Evolutionary conservation across 2,888 invertebrate species (phyloP).

Genomic region (Apamea sordens): DNA sequence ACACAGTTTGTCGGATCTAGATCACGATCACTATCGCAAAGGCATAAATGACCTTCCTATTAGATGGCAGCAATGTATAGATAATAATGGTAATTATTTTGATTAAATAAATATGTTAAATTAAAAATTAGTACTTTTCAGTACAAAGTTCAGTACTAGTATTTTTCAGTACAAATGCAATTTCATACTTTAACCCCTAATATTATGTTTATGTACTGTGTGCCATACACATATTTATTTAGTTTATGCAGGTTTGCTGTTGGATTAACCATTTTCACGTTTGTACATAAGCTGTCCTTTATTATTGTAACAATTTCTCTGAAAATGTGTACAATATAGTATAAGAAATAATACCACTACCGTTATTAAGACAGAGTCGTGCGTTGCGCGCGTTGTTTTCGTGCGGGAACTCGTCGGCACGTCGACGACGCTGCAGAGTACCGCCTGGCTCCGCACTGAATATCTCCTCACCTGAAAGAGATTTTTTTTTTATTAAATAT

Average conservation of each 20-base stretch:
- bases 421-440: slow-evolving; percentile 82
- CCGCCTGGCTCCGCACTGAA: slow-evolving; percentile 81
- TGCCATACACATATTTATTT: not conserved
- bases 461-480: slow-evolving; percentile 83
- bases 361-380: slow-evolving; percentile 84
- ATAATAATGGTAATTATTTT: too few species aligned
- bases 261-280: not conserved
- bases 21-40: too few species aligned
- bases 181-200: too few species aligned
- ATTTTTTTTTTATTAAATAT: not conserved
- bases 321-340: not conserved
- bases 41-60: too few species aligned
- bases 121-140: too few species aligned
- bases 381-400: slow-evolving; percentile 82
- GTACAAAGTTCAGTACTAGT: too few species aligned
- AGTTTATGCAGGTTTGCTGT: not conserved
- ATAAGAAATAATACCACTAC: slow-evolving; percentile 67
- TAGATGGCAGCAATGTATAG: too few species aligned
- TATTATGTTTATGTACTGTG: not conserved
- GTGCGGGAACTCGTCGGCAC: slow-evolving; percentile 84
- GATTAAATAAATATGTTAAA: too few species aligned
- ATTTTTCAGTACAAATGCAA: too few species aligned
- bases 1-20: too few species aligned
- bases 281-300: not conserved
- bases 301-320: not conserved